Evolutionary conservation across 2,113 vertebrate genomes (phyloP), one percentile per base, ranked within the genome.

Genomic region (Sorex araneus): DNA sequence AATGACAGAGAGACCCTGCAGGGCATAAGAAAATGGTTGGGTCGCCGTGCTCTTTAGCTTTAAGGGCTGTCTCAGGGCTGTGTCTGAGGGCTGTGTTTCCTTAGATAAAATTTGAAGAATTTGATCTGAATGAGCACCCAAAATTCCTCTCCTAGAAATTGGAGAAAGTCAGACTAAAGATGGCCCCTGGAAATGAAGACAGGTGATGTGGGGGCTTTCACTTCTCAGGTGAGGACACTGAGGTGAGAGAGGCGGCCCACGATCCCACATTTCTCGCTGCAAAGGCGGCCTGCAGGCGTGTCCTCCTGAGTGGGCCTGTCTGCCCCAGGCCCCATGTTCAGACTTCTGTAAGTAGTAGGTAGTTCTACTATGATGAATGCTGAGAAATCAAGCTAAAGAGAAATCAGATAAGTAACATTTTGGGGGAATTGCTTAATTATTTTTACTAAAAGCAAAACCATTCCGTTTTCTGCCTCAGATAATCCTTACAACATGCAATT

Each of bases 361-460:
- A 6, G 82, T 82, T 84, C 54, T 79, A 73, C 83, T 76, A 27
- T 47, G 32, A 94, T 69, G 64, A 57, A 43, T 84, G 8, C 77
- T 77, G 40, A 86, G 45, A 91, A 87, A 73, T n/a, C 18, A 21
- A 82, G n/a, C 50, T 74, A 25, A 66, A 66, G 57, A 77, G 60
- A 93, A 77, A 92, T 87, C 57, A 73, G 86, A 27, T 85, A 81
- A 82, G 32, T 70, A 63, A 32, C 15, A 66, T 76, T 94, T 89
- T 92, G 9, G 3, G 94, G 84, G 73, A 89, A 57, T 54, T 73
- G n/a, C 28, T 64, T 92, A 54, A 47, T 87, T 50, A 50, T 50
- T 50, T 86, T 91, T 94, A 43, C 84, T 92, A 47, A 92, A 73
- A 92, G 78, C 60, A 89, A 80, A 82, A 74, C 90, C 77, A 84